Percentiles rank a stretch among this genome's conserved stretches.
Conservation (phyloP, 2,797 vertebrate species). For the Gephyroberyx darwinii region DNA sequence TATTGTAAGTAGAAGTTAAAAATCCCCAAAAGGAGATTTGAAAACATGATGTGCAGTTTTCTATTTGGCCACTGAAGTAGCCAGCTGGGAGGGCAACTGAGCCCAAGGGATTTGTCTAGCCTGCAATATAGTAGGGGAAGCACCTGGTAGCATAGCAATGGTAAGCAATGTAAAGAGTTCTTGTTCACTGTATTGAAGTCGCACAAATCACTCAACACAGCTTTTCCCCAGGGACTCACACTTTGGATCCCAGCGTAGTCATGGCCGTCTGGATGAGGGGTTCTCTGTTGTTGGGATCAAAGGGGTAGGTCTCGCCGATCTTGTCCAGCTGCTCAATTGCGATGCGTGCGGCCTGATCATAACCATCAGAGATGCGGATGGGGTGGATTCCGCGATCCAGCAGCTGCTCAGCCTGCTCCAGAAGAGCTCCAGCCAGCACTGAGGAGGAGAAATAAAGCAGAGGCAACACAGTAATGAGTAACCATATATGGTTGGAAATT, state of each 20-base stretch:
- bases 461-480: neutral
- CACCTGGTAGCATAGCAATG: neutral
- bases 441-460: neutral
- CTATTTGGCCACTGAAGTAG: too few relatives aligned
- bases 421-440: slow-evolving; percentile 94
- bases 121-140: neutral
- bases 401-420: slow-evolving; percentile 95
- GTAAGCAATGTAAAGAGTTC: too few relatives aligned
- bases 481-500: neutral
- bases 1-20: too few relatives aligned
- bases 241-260: slow-evolving; percentile 97
- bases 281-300: slow-evolving; percentile 88
- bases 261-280: slow-evolving; percentile 97
- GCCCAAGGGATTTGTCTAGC: neutral
- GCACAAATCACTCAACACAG: neutral
- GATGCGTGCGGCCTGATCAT: slow-evolving; percentile 92
- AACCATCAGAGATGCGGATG: slow-evolving; percentile 95
- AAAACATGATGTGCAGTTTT: too few relatives aligned
- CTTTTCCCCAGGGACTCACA: slow-evolving; percentile 80
- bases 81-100: too few relatives aligned
- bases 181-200: neutral
- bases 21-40: too few relatives aligned
- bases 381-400: slow-evolving; percentile 96
- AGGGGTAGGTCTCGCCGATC: slow-evolving; percentile 91
- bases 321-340: slow-evolving; percentile 91